Evolutionary conservation across 2,888 invertebrate species (phyloP), one percentile per base, ranked within the genome.

Genomic region (Brachyopa scutellaris): DNA sequence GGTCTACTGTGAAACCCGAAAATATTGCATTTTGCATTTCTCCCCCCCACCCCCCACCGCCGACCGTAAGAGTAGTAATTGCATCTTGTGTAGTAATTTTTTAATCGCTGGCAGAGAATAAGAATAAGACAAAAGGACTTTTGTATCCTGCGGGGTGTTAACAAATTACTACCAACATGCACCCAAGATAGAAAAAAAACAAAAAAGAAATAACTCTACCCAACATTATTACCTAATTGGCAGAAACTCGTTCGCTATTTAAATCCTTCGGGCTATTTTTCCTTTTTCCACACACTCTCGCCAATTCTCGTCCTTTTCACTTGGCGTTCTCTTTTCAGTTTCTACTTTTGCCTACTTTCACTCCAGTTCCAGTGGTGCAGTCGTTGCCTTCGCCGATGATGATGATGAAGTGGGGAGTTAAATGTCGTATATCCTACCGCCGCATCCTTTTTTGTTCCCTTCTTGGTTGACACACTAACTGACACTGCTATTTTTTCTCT

Each of bases 141-240:
- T 47, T 36, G 15, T 38, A 7, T 67, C 19, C 36, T 42, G 33
- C 15, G 15, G 67, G 61, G 57, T 76, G 57, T 80, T 74, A 29
- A 59, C 21, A 36, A 64, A 55, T 61, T 51, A 45, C 53, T 23
- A 29, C 45, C 49, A 55, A 33, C 61, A 47, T 26, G 49, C 49
- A 31, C 17, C 15, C 29, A 31, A 2, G 11, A 11, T 15, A 29
- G 5, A 66, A 15, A 51, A 49, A 49, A 67, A 8, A 11, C 7
- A 64, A 45, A 31, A 36, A 45, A n/a, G n/a, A n/a, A n/a, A n/a
- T n/a, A 33, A 47, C 47, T 38, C 64, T 62, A 70, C 76, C 76
- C 76, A 70, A 76, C 66, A 70, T 77, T 82, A 82, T 82, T 82
- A 82, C 82, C 82, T 82, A 82, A 82, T 82, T 82, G 82, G 82